Evolutionary conservation across 2,888 invertebrate species (phyloP).

Genomic region (Sminthurides aquaticus): DNA sequence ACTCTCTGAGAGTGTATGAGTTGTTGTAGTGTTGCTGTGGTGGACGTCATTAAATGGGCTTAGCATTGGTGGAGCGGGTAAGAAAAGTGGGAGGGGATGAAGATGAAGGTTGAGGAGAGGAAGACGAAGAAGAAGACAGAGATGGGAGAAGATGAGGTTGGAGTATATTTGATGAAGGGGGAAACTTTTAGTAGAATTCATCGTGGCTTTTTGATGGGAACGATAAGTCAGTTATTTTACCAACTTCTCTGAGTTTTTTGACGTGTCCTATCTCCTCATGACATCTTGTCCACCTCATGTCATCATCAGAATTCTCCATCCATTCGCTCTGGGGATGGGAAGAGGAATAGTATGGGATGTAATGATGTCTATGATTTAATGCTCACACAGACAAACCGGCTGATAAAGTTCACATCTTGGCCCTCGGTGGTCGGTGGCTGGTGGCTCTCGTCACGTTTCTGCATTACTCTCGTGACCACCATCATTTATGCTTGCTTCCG

Average conservation of each 20-base stretch:
- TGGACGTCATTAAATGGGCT: background rate
- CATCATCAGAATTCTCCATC: slow-evolving; percentile 7
- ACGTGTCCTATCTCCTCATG: slow-evolving; percentile 37
- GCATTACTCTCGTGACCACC: too few relatives aligned
- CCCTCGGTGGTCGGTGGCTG: too few relatives aligned
- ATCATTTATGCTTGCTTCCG: too few relatives aligned
- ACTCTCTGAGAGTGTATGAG: too few relatives aligned
- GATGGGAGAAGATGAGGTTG: too few relatives aligned
- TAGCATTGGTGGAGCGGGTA: background rate
- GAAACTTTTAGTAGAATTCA: slow-evolving; percentile 10
- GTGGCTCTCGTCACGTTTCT: background rate
- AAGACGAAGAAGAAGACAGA: background rate
- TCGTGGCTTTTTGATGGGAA: slow-evolving; percentile 12
- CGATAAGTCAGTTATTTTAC: slow-evolving; percentile 22
- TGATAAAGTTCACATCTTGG: background rate
- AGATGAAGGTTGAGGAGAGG: background rate
- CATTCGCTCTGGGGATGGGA: background rate
- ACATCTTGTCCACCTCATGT: slow-evolving; percentile 30
- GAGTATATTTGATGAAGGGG: background rate
- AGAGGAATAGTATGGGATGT: too few relatives aligned
- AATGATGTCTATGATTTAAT: background rate
- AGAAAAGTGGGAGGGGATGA: background rate
- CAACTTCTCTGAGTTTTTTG: slow-evolving; percentile 23
- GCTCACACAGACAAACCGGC: too few relatives aligned
- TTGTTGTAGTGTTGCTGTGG: too few relatives aligned